phyloP scores from a whole-genome alignment of 2,797 vertebrate genomes.

The Heteromormyrus szaboi region DNA sequence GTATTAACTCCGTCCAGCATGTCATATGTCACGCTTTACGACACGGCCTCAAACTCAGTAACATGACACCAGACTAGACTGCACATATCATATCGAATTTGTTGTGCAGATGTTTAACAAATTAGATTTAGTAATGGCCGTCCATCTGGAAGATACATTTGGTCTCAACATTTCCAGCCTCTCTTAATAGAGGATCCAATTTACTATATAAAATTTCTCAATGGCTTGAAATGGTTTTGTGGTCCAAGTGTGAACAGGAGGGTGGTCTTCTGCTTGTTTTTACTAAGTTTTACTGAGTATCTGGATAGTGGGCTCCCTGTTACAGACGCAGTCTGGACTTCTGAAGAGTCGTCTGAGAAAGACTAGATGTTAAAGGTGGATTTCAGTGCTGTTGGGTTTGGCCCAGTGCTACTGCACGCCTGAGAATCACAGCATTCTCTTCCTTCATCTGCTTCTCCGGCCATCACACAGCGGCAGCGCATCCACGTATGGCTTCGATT shows the following conservation, averaged over 20 bases:
- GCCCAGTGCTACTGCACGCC: conserved; percentile 11
- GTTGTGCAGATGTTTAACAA: background rate
- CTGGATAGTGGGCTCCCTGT: background rate
- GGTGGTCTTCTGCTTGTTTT: background rate
- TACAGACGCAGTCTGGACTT: background rate
- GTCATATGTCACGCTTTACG: background rate
- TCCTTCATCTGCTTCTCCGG: background rate
- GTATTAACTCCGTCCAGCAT: background rate
- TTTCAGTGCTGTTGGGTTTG: conserved; percentile 22
- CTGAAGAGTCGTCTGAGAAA: background rate
- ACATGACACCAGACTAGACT: background rate
- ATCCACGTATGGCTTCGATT: background rate
- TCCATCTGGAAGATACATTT: background rate
- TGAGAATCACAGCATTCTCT: background rate
- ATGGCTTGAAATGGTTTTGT: background rate
- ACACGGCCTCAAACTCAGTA: background rate
- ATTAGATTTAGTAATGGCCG: background rate
- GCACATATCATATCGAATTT: conserved; percentile 1
- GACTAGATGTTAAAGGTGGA: conserved; percentile 3
- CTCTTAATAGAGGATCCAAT: conserved; percentile 2
- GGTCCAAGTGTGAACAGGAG: background rate
- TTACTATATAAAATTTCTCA: background rate
- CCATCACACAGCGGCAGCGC: background rate
- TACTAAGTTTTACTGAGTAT: background rate
- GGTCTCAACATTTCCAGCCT: background rate